phyloP scores from a whole-genome alignment of 2,113 vertebrate species.

The Heloderma charlesbogerti region DNA sequence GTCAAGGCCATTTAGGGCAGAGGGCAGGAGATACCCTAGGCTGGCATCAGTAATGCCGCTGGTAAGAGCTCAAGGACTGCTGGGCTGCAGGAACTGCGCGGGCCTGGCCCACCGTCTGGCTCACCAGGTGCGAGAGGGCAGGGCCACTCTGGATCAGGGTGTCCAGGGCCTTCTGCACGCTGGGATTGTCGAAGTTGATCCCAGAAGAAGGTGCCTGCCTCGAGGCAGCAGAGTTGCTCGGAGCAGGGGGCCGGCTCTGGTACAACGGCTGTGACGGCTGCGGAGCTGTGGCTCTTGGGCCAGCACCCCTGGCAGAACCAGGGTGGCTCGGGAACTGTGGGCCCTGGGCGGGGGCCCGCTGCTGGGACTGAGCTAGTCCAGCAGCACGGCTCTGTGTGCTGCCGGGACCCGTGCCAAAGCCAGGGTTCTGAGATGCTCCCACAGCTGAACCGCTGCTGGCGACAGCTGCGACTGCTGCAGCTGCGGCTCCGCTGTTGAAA shows the following conservation, averaged over 20 bases:
- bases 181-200: slow-evolving; percentile 98
- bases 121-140: slow-evolving; percentile 91
- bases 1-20: slow-evolving; percentile 47
- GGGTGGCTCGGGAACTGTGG: slow-evolving; percentile 74
- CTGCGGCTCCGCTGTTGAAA: slow-evolving; percentile 87
- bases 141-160: slow-evolving; percentile 97
- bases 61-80: slow-evolving; percentile 86
- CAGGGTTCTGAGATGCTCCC: slow-evolving; percentile 67
- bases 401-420: slow-evolving; percentile 76
- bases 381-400: slow-evolving; percentile 45
- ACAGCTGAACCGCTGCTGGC: slow-evolving; percentile 80
- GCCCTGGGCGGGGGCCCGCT: slow-evolving; percentile 77
- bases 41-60: slow-evolving; percentile 88
- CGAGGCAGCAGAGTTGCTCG: slow-evolving; percentile 72
- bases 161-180: slow-evolving; percentile 97
- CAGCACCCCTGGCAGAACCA: slow-evolving; percentile 72
- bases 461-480: slow-evolving; percentile 64
- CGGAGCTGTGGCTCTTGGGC: slow-evolving; percentile 74
- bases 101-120: slow-evolving; percentile 78
- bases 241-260: slow-evolving; percentile 75
- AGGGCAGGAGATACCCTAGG: background rate
- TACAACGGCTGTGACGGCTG: slow-evolving; percentile 73
- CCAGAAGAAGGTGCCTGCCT: slow-evolving; percentile 81
- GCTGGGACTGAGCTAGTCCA: slow-evolving; percentile 71
- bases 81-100: slow-evolving; percentile 74